These are phyloP conservation scores for Oryctolagus cuniculus DNA, from an alignment of 2,113 vertebrate species.

Conservation along the genomic window DNA sequence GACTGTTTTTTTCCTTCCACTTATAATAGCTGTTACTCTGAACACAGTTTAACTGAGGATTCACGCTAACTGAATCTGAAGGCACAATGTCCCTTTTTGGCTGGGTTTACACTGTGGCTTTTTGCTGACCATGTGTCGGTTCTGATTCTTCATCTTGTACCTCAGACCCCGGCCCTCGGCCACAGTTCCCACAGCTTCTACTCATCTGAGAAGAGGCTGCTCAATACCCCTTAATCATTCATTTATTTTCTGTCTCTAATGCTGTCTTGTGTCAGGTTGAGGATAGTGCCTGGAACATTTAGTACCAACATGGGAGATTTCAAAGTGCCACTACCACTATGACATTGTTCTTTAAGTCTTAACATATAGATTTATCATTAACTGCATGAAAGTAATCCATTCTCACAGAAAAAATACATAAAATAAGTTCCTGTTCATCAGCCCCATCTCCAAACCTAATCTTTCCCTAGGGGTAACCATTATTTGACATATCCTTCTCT, in stretches of 20 bases:
- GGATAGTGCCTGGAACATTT: neutral
- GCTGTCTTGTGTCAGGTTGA: neutral
- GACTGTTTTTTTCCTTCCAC: neutral
- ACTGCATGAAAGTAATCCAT: neutral
- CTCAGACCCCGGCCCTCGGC: neutral
- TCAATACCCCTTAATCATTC: neutral
- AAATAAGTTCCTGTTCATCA: neutral
- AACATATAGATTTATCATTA: constrained; percentile 4
- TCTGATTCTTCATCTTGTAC: neutral
- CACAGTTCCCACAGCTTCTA: neutral
- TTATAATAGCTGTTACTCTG: neutral
- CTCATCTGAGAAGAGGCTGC: neutral
- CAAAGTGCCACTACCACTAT: neutral
- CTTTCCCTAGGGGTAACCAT: neutral
- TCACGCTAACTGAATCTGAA: neutral
- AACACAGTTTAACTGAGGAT: neutral
- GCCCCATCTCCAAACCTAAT: neutral
- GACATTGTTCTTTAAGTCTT: neutral
- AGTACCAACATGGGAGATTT: neutral
- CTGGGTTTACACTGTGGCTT: neutral
- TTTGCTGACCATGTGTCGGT: neutral
- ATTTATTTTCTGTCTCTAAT: neutral
- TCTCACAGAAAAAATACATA: neutral
- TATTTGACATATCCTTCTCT: neutral
- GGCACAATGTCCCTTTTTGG: neutral